Base-by-base conservation (phyloP, 2,797 vertebrate species). In the Falco biarmicus region DNA sequence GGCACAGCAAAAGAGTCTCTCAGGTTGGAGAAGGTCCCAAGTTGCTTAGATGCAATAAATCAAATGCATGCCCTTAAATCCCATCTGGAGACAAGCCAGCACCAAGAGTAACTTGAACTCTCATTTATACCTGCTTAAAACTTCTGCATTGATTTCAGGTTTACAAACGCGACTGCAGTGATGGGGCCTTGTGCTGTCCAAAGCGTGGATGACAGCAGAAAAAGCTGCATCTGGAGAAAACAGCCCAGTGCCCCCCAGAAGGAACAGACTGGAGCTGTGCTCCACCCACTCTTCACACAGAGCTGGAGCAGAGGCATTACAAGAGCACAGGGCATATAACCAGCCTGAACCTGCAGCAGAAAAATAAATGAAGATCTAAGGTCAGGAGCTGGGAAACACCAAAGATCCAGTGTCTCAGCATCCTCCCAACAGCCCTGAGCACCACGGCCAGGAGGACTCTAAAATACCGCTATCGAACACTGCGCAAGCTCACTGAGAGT, bases 191-290 rank as follows among this genome's bases (percentile, higher is more conserved):
- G 45, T 39, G 63, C 32, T 43, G 20, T 21, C 11, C 19, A 47
- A 59, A 53, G 21, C 5, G 14, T 9, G 45, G 16, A 26, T 31
- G 26, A 21, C 0, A 0, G 19, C 19, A 68, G 70, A 50, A 59
- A 32, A n/a, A 61, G 28, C 54, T 59, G 41, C 31, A 31, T 12
- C 31, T 39, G 32, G 41, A 64, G 56, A 78, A 51, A 41, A 76
- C 4, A 10, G 20, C 24, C 43, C 65, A 22, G 47, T 2, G 7
- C 10, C 13, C 13, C 37, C n/a, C 31, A 59, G 43, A 82, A 77
- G 39, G 61, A 20, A 47, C 34, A 43, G 56, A 43, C 1, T 29
- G 50, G 61, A 70, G 41, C 48, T 29, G 12, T 12, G 8, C 45
- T 85, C 25, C 25, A 53, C 47, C 34, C 15, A 5, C 24, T 70